phyloP scores from a whole-genome alignment of 2,797 vertebrate species.

The Micropoecilia bifurca region DNA sequence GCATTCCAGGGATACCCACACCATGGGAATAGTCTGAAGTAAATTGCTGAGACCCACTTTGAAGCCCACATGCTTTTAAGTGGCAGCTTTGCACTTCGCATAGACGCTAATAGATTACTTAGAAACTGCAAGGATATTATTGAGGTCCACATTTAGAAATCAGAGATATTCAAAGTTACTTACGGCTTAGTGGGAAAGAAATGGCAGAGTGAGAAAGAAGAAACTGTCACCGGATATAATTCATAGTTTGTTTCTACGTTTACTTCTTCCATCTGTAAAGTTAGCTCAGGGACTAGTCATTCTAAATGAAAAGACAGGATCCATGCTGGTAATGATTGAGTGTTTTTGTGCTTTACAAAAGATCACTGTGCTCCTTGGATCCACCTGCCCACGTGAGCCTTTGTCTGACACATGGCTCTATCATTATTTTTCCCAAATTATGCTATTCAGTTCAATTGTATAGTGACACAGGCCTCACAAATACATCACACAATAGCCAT shows the following conservation, averaged over 20 bases:
- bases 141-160: neutral
- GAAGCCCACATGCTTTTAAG: conserved; percentile 18
- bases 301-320: conserved; percentile 9
- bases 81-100: conserved; percentile 19
- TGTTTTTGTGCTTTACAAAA: conserved; percentile 17
- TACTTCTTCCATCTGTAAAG: neutral
- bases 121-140: neutral
- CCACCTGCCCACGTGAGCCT: conserved; percentile 70
- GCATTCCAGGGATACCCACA: conserved; percentile 74
- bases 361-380: conserved; percentile 47
- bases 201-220: conserved; percentile 3
- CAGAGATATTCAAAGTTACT: neutral
- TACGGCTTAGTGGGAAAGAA: neutral
- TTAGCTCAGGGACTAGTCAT: conserved; percentile 9
- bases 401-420: conserved; percentile 58
- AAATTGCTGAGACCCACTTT: conserved; percentile 41
- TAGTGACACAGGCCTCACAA: conserved; percentile 16
- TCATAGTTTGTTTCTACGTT: neutral
- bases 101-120: neutral
- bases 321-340: conserved; percentile 4
- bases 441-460: conserved; percentile 11
- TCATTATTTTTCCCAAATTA: conserved; percentile 23
- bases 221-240: neutral
- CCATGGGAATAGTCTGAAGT: conserved; percentile 58
- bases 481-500: conserved; percentile 23